phyloP scores from a whole-genome alignment of 2,888 invertebrate species.

The Melanostoma scalare region DNA sequence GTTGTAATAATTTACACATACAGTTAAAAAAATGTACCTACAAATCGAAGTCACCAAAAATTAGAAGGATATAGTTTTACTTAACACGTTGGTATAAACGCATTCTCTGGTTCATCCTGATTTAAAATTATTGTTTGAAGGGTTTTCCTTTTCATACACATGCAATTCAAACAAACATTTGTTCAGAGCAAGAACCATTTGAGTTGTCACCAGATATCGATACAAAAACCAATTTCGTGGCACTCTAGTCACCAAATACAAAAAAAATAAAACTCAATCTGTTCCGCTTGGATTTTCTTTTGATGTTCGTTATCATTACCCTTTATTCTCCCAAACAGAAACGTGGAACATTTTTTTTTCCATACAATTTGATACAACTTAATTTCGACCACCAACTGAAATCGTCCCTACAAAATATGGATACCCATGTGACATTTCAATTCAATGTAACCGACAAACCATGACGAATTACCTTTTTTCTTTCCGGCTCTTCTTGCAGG shows the following conservation, averaged over 20 bases:
- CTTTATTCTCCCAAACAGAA: background rate
- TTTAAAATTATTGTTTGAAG: no score
- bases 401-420: constrained; percentile 7
- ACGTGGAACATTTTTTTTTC: constrained; percentile 18
- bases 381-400: constrained; percentile 54
- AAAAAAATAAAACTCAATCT: constrained; percentile 29
- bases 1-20: no score
- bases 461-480: constrained; percentile 66
- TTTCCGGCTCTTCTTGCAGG: constrained; percentile 49
- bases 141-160: no score
- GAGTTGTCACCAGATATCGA: constrained; percentile 12
- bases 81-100: no score
- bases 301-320: constrained; percentile 47
- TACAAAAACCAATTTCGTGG: constrained; percentile 23
- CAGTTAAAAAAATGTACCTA: no score
- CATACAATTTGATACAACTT: constrained; percentile 27
- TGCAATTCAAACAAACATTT: background rate
- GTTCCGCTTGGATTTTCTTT: constrained; percentile 41
- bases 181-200: background rate
- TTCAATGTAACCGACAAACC: constrained; percentile 68
- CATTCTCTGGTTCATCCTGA: no score
- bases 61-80: no score
- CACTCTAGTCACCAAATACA: background rate
- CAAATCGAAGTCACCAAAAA: no score
- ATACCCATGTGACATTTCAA: constrained; percentile 66